phyloP scores from a whole-genome alignment of 2,797 vertebrate genomes.

The Sebastes oblongus region DNA sequence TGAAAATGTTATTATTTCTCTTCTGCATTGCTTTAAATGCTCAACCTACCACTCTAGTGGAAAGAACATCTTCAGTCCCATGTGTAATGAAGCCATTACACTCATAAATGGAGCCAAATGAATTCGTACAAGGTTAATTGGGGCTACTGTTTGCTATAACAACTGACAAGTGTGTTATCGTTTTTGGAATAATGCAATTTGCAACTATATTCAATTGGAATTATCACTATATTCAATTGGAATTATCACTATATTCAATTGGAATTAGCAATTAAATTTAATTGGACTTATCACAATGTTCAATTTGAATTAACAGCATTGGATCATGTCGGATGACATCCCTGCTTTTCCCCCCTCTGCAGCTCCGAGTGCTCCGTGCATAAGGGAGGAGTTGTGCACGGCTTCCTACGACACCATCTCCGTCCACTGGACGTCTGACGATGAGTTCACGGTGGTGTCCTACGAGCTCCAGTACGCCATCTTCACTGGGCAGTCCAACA shows the following conservation, averaged over 20 bases:
- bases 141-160: neutral
- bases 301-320: neutral
- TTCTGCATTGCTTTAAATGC: slow-evolving; percentile 27
- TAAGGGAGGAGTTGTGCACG: slow-evolving; percentile 96
- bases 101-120: slow-evolving; percentile 29
- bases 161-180: neutral
- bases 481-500: slow-evolving; percentile 95
- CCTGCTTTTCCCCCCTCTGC: neutral
- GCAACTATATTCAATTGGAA: neutral
- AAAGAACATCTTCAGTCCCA: slow-evolving; percentile 43
- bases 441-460: slow-evolving; percentile 97
- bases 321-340: neutral
- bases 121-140: slow-evolving; percentile 33
- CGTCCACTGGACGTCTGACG: slow-evolving; percentile 97
- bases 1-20: slow-evolving; percentile 33
- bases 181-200: neutral
- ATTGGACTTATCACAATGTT: neutral
- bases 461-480: slow-evolving; percentile 99
- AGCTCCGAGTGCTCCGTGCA: slow-evolving; percentile 94
- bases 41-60: slow-evolving; percentile 44
- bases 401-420: slow-evolving; percentile 98
- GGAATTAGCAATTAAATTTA: neutral
- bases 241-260: neutral
- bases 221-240: neutral
- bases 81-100: slow-evolving; percentile 43